These are phyloP conservation scores for Dreissena polymorpha DNA, from an alignment of 1,140 invertebrate species.

Conservation along the genomic window DNA sequence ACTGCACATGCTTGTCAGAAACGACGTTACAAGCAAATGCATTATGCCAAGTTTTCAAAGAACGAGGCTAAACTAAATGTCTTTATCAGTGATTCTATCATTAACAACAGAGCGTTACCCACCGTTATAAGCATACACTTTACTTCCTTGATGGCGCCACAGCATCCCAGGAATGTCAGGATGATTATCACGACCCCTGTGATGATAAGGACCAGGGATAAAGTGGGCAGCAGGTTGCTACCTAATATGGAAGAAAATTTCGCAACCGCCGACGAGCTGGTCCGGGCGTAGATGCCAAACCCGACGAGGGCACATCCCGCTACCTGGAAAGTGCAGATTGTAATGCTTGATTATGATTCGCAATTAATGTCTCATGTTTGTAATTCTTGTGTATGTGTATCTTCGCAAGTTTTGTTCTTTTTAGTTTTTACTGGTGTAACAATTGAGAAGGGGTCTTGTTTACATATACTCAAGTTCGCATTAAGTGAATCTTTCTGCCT, in stretches of 20 bases:
- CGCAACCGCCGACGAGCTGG: slow-evolving; percentile 59
- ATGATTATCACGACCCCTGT: slow-evolving; percentile 66
- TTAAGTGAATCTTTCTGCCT: too few species aligned
- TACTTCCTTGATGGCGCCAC: slow-evolving; percentile 74
- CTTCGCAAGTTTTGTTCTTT: background rate
- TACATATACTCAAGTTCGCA: too few species aligned
- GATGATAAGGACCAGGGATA: slow-evolving; percentile 65
- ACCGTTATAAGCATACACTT: slow-evolving; percentile 73
- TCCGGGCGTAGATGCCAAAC: slow-evolving; percentile 69
- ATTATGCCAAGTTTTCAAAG: too few species aligned
- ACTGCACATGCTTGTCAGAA: too few species aligned
- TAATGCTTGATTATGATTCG: too few species aligned
- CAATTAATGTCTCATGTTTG: background rate
- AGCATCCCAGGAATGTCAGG: slow-evolving; percentile 72
- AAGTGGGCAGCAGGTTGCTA: slow-evolving; percentile 57
- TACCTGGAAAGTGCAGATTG: slow-evolving; percentile 57
- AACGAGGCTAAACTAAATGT: too few species aligned
- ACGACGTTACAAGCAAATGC: too few species aligned
- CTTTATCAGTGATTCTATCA: too few species aligned
- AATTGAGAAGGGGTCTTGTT: background rate
- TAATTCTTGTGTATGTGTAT: background rate
- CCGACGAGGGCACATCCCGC: slow-evolving; percentile 70
- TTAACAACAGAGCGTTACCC: slow-evolving; percentile 18
- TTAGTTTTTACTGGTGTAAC: background rate
- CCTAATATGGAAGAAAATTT: slow-evolving; percentile 64